Base-by-base conservation (phyloP, 2,113 vertebrate species). In the Herpailurus yagouaroundi region DNA sequence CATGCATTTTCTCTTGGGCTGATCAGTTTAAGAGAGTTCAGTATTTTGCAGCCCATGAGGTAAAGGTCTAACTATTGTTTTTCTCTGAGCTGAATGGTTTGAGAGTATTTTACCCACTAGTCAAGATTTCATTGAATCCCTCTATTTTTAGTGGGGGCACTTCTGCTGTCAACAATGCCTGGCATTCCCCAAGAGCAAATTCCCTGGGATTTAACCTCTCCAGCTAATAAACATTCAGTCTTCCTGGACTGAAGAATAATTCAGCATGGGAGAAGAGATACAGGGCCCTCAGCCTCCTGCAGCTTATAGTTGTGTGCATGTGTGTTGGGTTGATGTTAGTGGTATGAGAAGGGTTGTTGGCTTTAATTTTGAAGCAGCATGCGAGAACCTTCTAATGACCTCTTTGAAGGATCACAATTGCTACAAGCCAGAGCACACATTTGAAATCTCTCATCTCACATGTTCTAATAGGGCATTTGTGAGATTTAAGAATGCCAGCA, bases 391-490 rank as follows among this genome's bases (percentile, higher is more conserved):
- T 11, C 50, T 36, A n/a, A 13, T 84, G 23, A 14, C 55, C 19
- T 91, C 29, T 82, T 86, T 94, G 63, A 36, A 69, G 50, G 27
- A 66, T 92, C 48, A 11, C 45, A 52, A 38, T 55, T 86, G 87
- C 69, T 76, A 27, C 6, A 33, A 94, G 29, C 41, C 80, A 96
- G 66, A 92, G 50, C 33, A 57, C 8, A 87, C 60, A 52, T 95
- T 73, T 60, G 50, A 95, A 94, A 76, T 81, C 41, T 94, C 94
- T 92, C 55, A 45, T 91, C 68, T 89, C 13, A n/a, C 63, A 45
- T 7, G 10, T 90, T 96, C 95, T 92, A 60, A 16, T 71, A 27
- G 76, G 63, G 38, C 73, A 91, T 68, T 82, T 36, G 73, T 94
- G 63, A 88, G 74, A 83, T 38, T 33, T 64, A 86, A 96, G 84